Base-by-base conservation (phyloP, 2,888 invertebrate species). In the Drosophila quinaria region DNA sequence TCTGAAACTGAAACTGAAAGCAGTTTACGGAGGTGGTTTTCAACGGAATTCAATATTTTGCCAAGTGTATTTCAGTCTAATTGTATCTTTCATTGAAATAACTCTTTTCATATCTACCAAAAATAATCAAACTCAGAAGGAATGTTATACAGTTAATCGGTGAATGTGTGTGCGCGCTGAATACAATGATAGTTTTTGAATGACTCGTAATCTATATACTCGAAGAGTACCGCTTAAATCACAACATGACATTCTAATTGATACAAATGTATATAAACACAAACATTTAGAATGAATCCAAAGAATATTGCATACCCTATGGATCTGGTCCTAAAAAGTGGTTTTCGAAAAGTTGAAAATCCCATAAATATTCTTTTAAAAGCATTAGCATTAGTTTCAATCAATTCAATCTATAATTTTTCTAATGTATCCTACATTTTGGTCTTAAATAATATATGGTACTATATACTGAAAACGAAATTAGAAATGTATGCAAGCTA, bases 401-500 rank as follows among this genome's bases (percentile, higher is more conserved):
- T 29, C 9, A 29, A 29, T 11, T 17, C n/a, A 37, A 37, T 6
- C 6, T 37, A 2, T 8, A 0, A n/a, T 37, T 1, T n/a, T 29
- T 41, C 1, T 41, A 17, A 17, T 29, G 6, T 52, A 0, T 19
- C 17, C 25, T 29, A 29, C 25, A 2, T 9, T 35, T 15, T 22
- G 9, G 9, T 11, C 15, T 22, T 17, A 4, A 17, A 19, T 37
- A 39, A 44, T 35, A 44, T 22, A 22, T 22, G 22, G 22, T 22
- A n/a, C n/a, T n/a, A n/a, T n/a, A 22, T 44, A 31, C 17, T 63
- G 31, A 31, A 42, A 58, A 42, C 35, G 11, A 55, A n/a, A 37
- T 50, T 31, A 17, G 31, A 62, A 55, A 50, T 49, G 17, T 49
- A 46, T 17, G 33, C 44, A 31, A 52, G 44, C 61, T 55, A 56